Base-by-base conservation (phyloP, 2,797 vertebrate genomes). In the Triplophysa yarkandensis region DNA sequence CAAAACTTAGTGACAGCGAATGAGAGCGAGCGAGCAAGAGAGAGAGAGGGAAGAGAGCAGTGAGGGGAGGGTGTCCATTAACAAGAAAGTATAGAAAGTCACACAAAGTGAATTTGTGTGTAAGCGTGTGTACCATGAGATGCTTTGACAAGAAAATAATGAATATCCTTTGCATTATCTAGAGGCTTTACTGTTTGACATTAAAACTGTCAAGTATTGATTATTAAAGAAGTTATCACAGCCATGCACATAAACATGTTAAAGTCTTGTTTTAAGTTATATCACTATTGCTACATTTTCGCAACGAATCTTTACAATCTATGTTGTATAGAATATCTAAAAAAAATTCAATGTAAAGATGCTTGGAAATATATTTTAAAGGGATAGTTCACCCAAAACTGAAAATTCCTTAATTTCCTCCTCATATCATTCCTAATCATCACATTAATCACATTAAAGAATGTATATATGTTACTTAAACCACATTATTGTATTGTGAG, bases 21-120 rank as follows among this genome's bases (percentile, higher is more conserved):
- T 28, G 41, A n/a, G 27, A 63, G 54, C 57, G 19, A 52, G 64
- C 23, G 62, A 41, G 71, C 68, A 85, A 0, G 64, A 0, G 70
- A 84, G 79, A 77, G 84, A 86, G 86, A 87, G 88, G 84, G 81
- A 66, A 82, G 73, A 81, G 88, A 86, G 90, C 88, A 87, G 21
- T 58, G 39, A 48, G 60, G 55, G 54, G 69, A 57, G 73, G 19
- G 43, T 25, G 30, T 41, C 1, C 7, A 44, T 32, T 76, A 57
- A 39, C 10, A 39, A 57, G 64, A 50, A 44, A 36, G 63, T 30
- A 19, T 13, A 32, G 36, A 71, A 67, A 74, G 74, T 77, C 71
- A 80, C 77, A 68, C 65, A 77, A 62, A 74, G 70, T 79, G 71
- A 64, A 62, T 58, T 60, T 57, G 28, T 68, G 54, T 58, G 14